phyloP scores from a whole-genome alignment of 2,888 invertebrate species.

The Capitulum mitella region DNA sequence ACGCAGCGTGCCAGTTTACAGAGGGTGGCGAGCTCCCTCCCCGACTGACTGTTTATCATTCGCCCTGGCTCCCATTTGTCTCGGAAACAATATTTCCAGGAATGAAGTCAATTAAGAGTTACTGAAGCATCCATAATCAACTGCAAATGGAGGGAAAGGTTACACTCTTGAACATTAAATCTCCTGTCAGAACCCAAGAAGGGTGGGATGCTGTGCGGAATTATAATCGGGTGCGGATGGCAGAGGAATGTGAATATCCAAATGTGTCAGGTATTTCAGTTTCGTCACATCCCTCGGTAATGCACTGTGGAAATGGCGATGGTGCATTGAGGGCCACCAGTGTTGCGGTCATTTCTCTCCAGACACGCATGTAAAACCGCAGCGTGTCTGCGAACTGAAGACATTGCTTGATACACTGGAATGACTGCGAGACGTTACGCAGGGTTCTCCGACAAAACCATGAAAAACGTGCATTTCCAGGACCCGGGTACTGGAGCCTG shows the following conservation, averaged over 20 bases:
- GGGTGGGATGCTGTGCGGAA: background rate
- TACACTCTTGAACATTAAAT: background rate
- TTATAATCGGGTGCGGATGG: background rate
- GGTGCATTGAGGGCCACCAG: too few species aligned
- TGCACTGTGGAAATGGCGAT: background rate
- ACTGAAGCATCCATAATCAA: background rate
- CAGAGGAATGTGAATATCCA: too few species aligned
- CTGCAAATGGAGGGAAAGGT: constrained; percentile 4
- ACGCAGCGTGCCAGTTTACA: too few species aligned
- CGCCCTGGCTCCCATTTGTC: background rate
- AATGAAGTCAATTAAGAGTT: constrained; percentile 19
- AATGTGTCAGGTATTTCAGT: background rate
- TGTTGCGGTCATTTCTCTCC: too few species aligned
- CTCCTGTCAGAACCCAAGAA: background rate
- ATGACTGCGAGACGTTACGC: too few species aligned
- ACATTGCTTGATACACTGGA: too few species aligned
- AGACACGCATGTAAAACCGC: too few species aligned
- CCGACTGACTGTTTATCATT: background rate
- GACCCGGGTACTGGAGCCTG: too few species aligned
- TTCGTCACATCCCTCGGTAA: background rate
- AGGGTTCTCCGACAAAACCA: too few species aligned
- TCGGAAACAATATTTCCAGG: constrained; percentile 5
- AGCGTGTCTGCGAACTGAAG: too few species aligned
- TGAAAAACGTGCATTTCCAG: too few species aligned
- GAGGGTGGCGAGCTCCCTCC: background rate